These are phyloP conservation scores for Eudyptes chrysolophus DNA, from an alignment of 2,113 vertebrate genomes.

Conservation along the genomic window DNA sequence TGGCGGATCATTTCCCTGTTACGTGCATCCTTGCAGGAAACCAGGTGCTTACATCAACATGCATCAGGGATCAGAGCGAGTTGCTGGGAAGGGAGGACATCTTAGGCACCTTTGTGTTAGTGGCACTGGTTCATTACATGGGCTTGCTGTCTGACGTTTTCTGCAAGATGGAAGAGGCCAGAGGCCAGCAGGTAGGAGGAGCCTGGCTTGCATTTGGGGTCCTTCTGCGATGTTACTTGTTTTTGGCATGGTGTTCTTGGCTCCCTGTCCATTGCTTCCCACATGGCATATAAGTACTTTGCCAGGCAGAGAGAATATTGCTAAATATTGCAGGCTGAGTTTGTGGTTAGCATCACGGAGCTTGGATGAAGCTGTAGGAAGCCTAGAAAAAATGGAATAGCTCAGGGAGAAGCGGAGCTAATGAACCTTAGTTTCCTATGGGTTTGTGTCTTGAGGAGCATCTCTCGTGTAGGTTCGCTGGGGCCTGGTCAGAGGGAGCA, in stretches of 20 bases:
- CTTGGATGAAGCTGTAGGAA: neutral
- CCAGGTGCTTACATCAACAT: accelerated
- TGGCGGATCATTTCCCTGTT: neutral
- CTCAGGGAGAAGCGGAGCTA: neutral
- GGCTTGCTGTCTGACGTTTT: neutral
- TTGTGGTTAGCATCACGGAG: neutral
- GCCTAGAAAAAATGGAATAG: neutral
- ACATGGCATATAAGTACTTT: neutral
- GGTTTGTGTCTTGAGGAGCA: neutral
- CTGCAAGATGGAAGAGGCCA: neutral
- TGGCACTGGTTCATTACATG: neutral
- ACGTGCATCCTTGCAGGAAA: accelerated
- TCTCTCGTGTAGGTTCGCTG: accelerated
- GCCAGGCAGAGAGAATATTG: neutral
- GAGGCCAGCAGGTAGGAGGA: neutral
- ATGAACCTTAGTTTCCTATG: neutral
- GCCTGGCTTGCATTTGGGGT: neutral
- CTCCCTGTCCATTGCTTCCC: neutral
- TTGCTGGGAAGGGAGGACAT: neutral
- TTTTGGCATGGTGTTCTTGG: neutral
- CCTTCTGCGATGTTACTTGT: neutral
- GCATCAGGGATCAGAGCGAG: neutral
- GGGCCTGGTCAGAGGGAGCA: neutral
- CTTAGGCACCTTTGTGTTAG: neutral
- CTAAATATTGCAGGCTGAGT: neutral